Evolutionary conservation across 2,113 vertebrate genomes (phyloP).

Genomic region (Pampusana beccarii): DNA sequence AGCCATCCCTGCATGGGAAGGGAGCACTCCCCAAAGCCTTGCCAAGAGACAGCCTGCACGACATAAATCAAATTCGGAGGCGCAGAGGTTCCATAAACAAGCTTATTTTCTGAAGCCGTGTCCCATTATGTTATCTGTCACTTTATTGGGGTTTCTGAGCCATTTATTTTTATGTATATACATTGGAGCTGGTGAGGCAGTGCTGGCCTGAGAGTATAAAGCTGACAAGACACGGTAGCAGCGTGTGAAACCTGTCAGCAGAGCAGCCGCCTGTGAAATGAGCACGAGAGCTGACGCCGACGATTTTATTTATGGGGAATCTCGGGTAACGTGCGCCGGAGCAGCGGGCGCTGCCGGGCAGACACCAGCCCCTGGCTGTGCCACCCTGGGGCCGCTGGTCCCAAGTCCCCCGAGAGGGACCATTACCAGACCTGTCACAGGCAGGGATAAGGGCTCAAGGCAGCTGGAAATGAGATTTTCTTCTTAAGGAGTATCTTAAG

Average conservation of each 20-base stretch:
- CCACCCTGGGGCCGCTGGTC: rapidly evolving
- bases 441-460: neutral
- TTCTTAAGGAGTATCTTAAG: neutral
- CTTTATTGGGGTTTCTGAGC: constrained; percentile 68
- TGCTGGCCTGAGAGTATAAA: constrained; percentile 67
- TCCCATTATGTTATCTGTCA: constrained; percentile 66
- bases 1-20: rapidly evolving
- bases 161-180: constrained; percentile 76
- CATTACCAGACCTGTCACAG: rapidly evolving
- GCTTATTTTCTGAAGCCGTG: constrained; percentile 45
- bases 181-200: constrained; percentile 47
- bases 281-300: constrained; percentile 33
- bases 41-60: rapidly evolving
- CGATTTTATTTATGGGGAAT: constrained; percentile 72
- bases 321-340: constrained; percentile 8
- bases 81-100: constrained; percentile 57
- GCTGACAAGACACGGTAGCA: constrained; percentile 73
- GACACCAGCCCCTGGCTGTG: rapidly evolving
- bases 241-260: constrained; percentile 74
- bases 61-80: constrained; percentile 45
- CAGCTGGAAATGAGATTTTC: neutral
- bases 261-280: constrained; percentile 82
- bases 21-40: neutral
- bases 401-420: neutral
- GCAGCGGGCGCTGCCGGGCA: neutral